Evolutionary conservation across 1,140 invertebrate species (phyloP), one percentile per base, ranked within the genome.

Genomic region (Patella vulgata): DNA sequence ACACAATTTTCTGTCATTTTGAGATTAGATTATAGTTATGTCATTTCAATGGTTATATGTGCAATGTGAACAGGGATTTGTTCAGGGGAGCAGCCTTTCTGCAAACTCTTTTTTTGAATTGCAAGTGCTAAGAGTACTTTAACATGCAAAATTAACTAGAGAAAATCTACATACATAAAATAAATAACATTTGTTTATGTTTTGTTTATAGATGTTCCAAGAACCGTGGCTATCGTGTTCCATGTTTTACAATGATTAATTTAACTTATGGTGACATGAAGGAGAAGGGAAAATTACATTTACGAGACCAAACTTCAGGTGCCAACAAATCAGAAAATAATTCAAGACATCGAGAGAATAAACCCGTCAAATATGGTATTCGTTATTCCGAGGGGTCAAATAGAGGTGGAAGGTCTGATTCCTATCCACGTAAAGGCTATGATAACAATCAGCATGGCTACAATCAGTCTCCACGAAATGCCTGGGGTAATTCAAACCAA

Each of bases 211-310:
- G 80, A 42, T 77, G 71, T 64, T 75, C 74, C 11, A 33, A 52
- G 44, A 65, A 56, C 21, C 64, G 70, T 60, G 77, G 87, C 2
- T 90, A 89, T 77, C 78, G 86, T 55, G 69, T 90, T 33, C 80
- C 87, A 0, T 62, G 79, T 0, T 80, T 82, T 44, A 85, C 88
- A 28, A 85, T 91, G 40, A 87, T 91, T 28, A 91, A 91, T 73
- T 79, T 90, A 12, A 87, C 86, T 14, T 82, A 82, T 66, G 84
- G 83, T 25, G 68, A 77, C 21, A 52, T 66, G 25, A 68, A 77
- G n/a, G 72, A 78, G 44, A 58, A 68, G 40, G 23, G 28, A n/a
- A 23, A 31, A 12, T 23, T 51, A 9, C 57, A 66, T 21, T 17
- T 58, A 19, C 19, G 33, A 2, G 27, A 39, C 19, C 21, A 42